phyloP scores from a whole-genome alignment of 92 coral and sea anemone species.

The Zoanthus gigantus region DNA sequence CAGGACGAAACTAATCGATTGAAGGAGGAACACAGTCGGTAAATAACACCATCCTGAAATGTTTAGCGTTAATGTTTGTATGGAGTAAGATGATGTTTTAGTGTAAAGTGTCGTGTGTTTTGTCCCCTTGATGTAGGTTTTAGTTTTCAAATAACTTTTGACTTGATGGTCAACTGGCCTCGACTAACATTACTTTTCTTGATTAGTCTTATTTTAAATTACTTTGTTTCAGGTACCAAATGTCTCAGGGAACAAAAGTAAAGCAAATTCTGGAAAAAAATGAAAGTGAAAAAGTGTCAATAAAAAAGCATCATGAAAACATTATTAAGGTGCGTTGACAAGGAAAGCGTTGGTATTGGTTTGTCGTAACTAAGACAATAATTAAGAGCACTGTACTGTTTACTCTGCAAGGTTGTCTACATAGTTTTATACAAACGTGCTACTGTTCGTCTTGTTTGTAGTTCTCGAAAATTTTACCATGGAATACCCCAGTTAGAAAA shows the following conservation, averaged over 20 bases:
- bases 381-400: no score
- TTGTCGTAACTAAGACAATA: no score
- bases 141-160: no score
- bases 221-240: constrained; percentile 64
- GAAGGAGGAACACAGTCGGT: constrained; percentile 87
- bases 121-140: no score
- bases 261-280: constrained; percentile 67
- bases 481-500: no score
- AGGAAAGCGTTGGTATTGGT: no score
- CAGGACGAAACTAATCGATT: constrained; percentile 85
- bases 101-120: no score
- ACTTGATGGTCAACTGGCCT: no score
- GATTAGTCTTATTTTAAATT: background rate
- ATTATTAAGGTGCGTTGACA: constrained; percentile 77
- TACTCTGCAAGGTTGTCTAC: no score
- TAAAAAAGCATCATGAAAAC: constrained; percentile 87
- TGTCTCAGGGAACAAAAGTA: constrained; percentile 76
- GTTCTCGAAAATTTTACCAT: no score
- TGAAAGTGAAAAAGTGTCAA: constrained; percentile 84
- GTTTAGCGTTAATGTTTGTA: background rate
- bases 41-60: background rate
- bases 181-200: background rate
- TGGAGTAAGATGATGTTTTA: background rate
- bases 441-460: no score
- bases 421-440: no score